phyloP scores from a whole-genome alignment of 2,113 vertebrate species.

The Plecotus auritus region DNA sequence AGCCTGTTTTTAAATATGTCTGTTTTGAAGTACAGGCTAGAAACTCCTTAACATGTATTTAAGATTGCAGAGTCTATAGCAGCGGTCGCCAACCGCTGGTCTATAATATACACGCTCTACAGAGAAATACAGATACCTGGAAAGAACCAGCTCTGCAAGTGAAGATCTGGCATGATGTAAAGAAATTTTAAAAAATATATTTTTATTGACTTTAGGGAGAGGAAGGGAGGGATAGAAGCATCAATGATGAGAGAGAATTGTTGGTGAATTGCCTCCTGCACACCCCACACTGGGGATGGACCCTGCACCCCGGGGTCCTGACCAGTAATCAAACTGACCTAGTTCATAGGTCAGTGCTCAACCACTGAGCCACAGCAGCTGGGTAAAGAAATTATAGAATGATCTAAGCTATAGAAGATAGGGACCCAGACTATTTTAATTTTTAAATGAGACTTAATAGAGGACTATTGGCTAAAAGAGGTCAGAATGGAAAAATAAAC shows the following conservation, averaged over 20 bases:
- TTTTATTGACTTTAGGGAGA: too few relatives aligned
- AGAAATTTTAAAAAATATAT: background rate
- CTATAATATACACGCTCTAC: background rate
- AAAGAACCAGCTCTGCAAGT: background rate
- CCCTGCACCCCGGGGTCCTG: too few relatives aligned
- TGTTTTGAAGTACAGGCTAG: background rate
- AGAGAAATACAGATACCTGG: background rate
- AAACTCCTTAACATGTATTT: background rate
- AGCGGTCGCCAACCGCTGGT: too few relatives aligned
- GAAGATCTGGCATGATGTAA: background rate
- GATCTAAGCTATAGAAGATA: background rate
- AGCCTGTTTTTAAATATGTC: background rate
- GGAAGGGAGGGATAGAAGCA: too few relatives aligned
- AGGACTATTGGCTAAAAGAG: background rate
- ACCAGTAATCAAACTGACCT: too few relatives aligned
- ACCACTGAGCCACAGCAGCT: too few relatives aligned
- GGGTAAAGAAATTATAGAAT: too few relatives aligned
- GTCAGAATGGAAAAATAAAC: background rate
- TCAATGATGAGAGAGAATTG: too few relatives aligned
- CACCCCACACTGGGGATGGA: too few relatives aligned
- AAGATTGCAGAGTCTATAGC: background rate
- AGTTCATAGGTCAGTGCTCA: too few relatives aligned
- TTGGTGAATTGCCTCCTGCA: too few relatives aligned
- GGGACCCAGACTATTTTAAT: background rate
- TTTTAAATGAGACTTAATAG: background rate